A percentile compares a stretch with the other conserved stretches of the same genome.
Evolutionary conservation across 2,113 vertebrate genomes (phyloP).

Genomic region (Xiphophorus maculatus): DNA sequence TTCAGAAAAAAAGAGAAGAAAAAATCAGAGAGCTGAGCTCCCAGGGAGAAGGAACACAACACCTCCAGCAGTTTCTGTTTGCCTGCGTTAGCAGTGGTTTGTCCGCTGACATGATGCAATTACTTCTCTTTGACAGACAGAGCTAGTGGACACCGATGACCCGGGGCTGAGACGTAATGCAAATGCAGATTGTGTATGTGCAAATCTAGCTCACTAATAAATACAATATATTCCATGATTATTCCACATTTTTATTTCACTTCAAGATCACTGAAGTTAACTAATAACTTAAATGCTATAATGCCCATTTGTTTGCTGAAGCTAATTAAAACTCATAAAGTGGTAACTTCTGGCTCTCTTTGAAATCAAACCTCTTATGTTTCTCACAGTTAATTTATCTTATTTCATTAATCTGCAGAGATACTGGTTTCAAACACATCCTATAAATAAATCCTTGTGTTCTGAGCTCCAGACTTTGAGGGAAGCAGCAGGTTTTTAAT

Average conservation of each 20-base stretch:
- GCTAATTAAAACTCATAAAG: background rate
- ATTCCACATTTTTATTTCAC: no score
- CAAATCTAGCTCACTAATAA: background rate
- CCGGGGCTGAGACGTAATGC: background rate
- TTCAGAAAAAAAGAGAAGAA: constrained; percentile 49
- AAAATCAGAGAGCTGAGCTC: constrained; percentile 45
- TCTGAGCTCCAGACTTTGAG: background rate
- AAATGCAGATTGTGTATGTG: background rate
- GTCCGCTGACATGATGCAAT: constrained; percentile 18
- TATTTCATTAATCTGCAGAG: background rate
- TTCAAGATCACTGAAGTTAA: background rate
- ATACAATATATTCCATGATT: background rate
- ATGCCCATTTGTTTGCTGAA: background rate
- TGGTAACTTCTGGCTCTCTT: background rate
- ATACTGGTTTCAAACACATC: background rate
- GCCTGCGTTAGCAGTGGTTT: background rate
- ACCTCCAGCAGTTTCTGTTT: constrained; percentile 19
- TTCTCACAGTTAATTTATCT: background rate
- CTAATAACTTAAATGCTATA: background rate
- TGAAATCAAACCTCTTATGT: background rate
- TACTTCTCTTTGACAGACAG: background rate
- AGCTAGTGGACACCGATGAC: background rate
- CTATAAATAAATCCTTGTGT: background rate
- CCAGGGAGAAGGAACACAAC: constrained; percentile 43
- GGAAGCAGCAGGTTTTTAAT: background rate